Base-by-base conservation (phyloP, 2,797 vertebrate genomes). In the Sebastes trivittatus region DNA sequence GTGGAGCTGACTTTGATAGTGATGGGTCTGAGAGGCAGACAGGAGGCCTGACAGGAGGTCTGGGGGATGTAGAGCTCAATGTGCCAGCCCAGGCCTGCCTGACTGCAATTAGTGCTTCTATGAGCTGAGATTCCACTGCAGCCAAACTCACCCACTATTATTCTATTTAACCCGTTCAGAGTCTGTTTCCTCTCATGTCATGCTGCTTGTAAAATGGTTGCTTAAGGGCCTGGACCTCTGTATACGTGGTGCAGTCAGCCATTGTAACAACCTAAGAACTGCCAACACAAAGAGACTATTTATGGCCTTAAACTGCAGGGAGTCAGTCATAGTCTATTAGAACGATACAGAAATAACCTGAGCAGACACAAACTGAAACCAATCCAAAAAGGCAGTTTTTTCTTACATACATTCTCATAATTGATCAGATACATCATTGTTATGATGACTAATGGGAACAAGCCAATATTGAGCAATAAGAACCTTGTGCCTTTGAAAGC, bases 31-130 rank as follows among this genome's bases (percentile, higher is more conserved):
- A 85, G 82, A 83, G 78, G 85, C 64, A 93, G 90, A 91, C 90
- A 90, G 92, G 89, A 92, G 91, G 88, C 87, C 86, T 93, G 90
- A 95, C 92, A 94, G 93, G 92, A 92, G 92, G 93, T 94, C 93
- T 89, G 84, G 89, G 86, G 88, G 93, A 93, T 92, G 90, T 88
- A 80, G 89, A 88, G 88, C 91, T 87, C 56, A 7, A 75, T 68
- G 87, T 78, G 83, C 94, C 88, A 92, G 94, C 86, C 92, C 86
- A 75, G 93, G 92, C 94, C 89, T 93, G 94, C 83, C 93, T 89
- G 75, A 75, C 82, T 92, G 87, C 93, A 95, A 94, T 95, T 94
- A 95, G 91, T 83, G 81, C 84, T 91, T 90, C 88, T 89, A 87
- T 75, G 84, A 90, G 87, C 82, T 76, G 72, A 93, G 87, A 93